Conservation (phyloP, 2,797 vertebrate species). For the Tapirus indicus region DNA sequence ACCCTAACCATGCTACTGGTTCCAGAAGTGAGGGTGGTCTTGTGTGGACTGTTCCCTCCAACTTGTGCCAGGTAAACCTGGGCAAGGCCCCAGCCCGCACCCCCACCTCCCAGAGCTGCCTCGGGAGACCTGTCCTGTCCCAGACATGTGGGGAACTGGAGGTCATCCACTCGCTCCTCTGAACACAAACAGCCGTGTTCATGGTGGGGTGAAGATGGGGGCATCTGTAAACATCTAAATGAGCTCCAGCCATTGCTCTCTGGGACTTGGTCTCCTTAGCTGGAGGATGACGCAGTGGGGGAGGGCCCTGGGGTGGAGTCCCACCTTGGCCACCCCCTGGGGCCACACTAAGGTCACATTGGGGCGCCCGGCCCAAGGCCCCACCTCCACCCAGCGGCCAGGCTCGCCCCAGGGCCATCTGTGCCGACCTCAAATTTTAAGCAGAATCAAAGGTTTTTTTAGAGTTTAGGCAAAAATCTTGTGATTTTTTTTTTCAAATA, state of each 20-base stretch:
- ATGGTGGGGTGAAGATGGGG: neutral
- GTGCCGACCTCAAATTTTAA: neutral
- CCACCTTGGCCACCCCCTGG: neutral
- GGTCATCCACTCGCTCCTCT: fast-evolving
- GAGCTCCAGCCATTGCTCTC: neutral
- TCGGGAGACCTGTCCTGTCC: fast-evolving
- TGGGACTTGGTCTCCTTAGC: fast-evolving
- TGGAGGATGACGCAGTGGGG: fast-evolving
- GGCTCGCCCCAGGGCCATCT: neutral
- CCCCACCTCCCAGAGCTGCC: neutral
- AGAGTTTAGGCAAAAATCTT: slow-evolving; percentile 47
- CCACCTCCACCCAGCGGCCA: fast-evolving
- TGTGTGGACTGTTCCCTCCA: neutral
- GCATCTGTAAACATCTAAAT: fast-evolving
- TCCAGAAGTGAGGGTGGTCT: fast-evolving
- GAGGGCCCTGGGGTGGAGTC: fast-evolving
- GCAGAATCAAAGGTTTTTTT: slow-evolving; percentile 64
- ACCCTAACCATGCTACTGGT: neutral
- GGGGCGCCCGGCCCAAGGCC: neutral
- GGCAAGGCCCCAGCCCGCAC: neutral
- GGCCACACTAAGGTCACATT: neutral
- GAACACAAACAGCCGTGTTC: fast-evolving
- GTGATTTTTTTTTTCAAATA: slow-evolving; percentile 59
- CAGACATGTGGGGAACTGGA: fast-evolving
- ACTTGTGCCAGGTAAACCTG: neutral